A percentile compares a stretch with the other conserved stretches of the same genome.
Conservation (phyloP, 1,140 invertebrate genomes). For the Brachionus asplanchnoidis region DNA sequence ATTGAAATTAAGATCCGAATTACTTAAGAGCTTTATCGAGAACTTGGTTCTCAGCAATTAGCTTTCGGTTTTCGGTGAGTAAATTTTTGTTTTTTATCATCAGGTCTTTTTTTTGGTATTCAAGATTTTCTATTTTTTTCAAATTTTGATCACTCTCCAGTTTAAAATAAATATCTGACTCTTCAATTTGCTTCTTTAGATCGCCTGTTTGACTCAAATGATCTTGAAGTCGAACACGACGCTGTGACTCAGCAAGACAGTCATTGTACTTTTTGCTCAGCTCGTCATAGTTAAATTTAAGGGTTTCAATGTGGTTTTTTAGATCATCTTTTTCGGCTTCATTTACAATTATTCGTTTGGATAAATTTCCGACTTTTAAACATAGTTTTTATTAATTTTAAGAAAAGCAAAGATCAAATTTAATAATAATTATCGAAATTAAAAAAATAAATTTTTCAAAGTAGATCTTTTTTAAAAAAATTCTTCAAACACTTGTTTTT, state of each 20-base stretch:
- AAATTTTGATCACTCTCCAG: not conserved
- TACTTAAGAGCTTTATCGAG: constrained; percentile 30
- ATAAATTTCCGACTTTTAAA: constrained; percentile 1
- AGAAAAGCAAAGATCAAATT: no score
- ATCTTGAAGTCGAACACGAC: not conserved
- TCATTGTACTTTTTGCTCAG: constrained; percentile 8
- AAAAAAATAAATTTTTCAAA: no score
- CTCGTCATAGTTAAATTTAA: constrained; percentile 31
- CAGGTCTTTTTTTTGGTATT: constrained; percentile 20
- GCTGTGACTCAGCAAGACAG: not conserved
- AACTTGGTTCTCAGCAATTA: constrained; percentile 33
- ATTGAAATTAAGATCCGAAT: not conserved
- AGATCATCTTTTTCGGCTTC: constrained; percentile 36
- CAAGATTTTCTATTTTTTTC: not conserved
- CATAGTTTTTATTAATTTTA: not conserved
- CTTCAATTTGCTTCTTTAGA: constrained; percentile 31
- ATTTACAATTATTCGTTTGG: not conserved
- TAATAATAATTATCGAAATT: no score
- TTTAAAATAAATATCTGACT: constrained; percentile 27
- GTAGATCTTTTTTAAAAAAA: no score
- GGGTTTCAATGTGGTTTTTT: not conserved
- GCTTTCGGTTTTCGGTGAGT: not conserved
- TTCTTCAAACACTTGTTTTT: no score
- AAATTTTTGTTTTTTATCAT: constrained; percentile 25
- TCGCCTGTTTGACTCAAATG: constrained; percentile 27